Evolutionary conservation across 2,797 vertebrate species (phyloP), one percentile per base, ranked within the genome.

Genomic region (Muscicapa comitata): DNA sequence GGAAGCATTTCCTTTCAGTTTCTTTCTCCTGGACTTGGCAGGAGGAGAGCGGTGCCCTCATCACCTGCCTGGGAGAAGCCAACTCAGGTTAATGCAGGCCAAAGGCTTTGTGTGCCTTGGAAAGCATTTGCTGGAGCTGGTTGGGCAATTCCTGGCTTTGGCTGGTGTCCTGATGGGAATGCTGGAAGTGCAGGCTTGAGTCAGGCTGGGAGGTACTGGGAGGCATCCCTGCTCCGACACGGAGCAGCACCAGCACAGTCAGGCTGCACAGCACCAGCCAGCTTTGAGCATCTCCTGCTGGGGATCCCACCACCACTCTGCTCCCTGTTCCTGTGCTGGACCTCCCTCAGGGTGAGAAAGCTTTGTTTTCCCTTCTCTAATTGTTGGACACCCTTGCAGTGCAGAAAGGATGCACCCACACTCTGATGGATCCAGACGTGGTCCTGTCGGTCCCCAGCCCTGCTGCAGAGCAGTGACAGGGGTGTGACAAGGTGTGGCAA

Each of bases 111-210:
- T 76, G 55, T 73, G 59, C 72, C 68, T 82, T 81, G 76, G 94
- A 92, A 88, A 66, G 90, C 3, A 1, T 91, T 89, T 91, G 31
- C 75, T 74, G 87, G 63, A 85, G 59, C 63, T 85, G 59, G n/a
- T 93, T 85, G 75, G 78, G 94, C 63, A 94, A 94, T 95, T 75
- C 78, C 74, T 85, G 90, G 42, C 74, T 91, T 94, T 91, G 94
- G 90, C 85, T 93, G 87, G 51, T 76, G 58, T 91, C 81, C 87
- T 45, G n/a, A 29, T 77, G 58, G 86, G 76, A 57, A 86, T 73
- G 78, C 85, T 91, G 81, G 84, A 66, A 66, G 38, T 11, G 0
- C 35, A 82, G 80, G 67, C 87, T 89, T 89, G 87, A 88, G 35
- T 50, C n/a, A n/a, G 74, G 90, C 81, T 91, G 71, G 53, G 67